These are phyloP conservation scores for Gastrophysa polygoni DNA, from an alignment of 2,888 invertebrate genomes.

Conservation along the genomic window DNA sequence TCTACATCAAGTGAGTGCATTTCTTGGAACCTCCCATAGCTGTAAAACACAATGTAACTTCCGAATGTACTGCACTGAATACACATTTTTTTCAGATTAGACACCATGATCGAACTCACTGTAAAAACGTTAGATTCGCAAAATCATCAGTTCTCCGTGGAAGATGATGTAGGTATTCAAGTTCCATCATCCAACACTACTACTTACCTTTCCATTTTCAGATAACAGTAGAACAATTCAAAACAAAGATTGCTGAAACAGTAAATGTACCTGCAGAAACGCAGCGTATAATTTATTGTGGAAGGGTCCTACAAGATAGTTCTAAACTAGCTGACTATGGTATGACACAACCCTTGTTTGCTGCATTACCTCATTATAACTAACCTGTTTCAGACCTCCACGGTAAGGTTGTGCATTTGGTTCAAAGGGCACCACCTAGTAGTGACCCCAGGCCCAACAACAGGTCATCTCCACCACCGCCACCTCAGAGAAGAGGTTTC, in stretches of 20 bases:
- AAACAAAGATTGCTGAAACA: conserved; percentile 76
- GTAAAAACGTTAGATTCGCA: conserved; percentile 89
- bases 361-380: too few relatives aligned
- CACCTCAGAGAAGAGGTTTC: conserved; percentile 42
- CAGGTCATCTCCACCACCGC: conserved; percentile 46
- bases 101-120: conserved; percentile 77
- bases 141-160: conserved; percentile 81
- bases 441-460: conserved; percentile 43
- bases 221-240: conserved; percentile 83
- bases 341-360: too few relatives aligned
- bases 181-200: neutral
- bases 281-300: conserved; percentile 92
- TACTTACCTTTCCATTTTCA: conserved; percentile 51
- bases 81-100: neutral
- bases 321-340: conserved; percentile 85
- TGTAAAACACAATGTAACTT: neutral
- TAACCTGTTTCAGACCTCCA: conserved; percentile 71
- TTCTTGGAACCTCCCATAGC: neutral
- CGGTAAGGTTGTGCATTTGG: conserved; percentile 92
- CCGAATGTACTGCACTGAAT: neutral
- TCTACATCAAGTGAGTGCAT: neutral
- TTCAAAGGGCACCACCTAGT: conserved; percentile 82
- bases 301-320: conserved; percentile 90
- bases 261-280: conserved; percentile 81
- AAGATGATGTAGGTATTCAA: conserved; percentile 83